Evolutionary conservation across 1,140 invertebrate species (phyloP).

Genomic region (Calephelis nemesis): DNA sequence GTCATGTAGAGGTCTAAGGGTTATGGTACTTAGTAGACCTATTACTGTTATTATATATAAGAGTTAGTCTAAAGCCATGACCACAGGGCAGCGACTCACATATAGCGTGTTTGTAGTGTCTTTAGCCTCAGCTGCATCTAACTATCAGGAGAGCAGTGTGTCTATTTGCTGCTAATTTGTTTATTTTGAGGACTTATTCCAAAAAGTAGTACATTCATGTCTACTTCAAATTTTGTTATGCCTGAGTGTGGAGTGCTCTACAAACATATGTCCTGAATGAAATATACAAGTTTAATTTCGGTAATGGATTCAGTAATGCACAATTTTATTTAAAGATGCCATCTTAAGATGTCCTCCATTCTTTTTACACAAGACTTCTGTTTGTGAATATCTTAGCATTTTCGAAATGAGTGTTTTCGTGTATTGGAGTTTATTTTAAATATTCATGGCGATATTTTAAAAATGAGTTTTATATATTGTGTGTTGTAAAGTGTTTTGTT

Average conservation of each 20-base stretch:
- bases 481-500: too few species aligned
- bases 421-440: not conserved
- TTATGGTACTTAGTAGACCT: too few species aligned
- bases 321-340: conserved; percentile 12
- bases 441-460: not conserved
- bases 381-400: not conserved
- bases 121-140: not conserved
- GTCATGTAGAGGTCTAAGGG: too few species aligned
- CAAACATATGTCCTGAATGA: not conserved
- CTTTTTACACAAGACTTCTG: conserved; percentile 4
- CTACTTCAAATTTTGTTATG: not conserved
- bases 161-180: too few species aligned
- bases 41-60: too few species aligned
- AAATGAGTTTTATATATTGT: too few species aligned
- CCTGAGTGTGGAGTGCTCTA: not conserved
- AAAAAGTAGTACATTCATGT: not conserved
- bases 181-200: not conserved
- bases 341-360: not conserved
- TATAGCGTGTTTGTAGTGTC: not conserved
- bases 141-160: too few species aligned
- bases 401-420: not conserved
- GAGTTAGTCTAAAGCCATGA: too few species aligned
- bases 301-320: conserved; percentile 13
- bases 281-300: conserved; percentile 15
- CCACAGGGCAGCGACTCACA: too few species aligned